Conservation (phyloP, 37 sponge, comb jelly and placozoan species). For the Lycopodina hypogea region DNA sequence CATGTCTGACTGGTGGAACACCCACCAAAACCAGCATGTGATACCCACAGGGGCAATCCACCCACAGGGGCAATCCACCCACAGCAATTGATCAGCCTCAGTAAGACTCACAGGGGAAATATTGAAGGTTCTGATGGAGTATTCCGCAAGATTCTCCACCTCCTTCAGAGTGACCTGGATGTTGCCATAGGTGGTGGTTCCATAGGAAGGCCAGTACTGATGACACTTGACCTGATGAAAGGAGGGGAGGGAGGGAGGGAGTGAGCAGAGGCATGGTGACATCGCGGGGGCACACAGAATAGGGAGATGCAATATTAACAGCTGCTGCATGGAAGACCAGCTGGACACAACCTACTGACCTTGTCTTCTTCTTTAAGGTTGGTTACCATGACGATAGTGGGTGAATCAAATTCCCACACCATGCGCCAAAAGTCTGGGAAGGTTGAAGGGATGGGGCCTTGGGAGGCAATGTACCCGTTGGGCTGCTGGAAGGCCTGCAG, state of each 20-base stretch:
- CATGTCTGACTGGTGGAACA: too few relatives aligned
- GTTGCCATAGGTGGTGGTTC: slow-evolving; percentile 69
- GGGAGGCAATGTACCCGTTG: slow-evolving; percentile 62
- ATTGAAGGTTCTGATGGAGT: slow-evolving; percentile 79
- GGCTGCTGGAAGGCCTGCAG: slow-evolving; percentile 31
- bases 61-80: too few relatives aligned
- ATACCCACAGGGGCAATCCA: too few relatives aligned
- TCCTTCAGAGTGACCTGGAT: slow-evolving; percentile 77
- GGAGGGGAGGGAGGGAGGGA: slow-evolving; percentile 17
- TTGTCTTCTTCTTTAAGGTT: slow-evolving; percentile 71
- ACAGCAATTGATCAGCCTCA: too few relatives aligned
- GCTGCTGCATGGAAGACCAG: too few relatives aligned
- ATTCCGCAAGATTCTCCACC: slow-evolving; percentile 79
- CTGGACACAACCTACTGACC: too few relatives aligned
- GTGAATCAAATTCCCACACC: slow-evolving; percentile 65
- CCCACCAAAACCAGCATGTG: too few relatives aligned
- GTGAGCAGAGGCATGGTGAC: too few relatives aligned
- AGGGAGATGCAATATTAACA: slow-evolving; percentile 1
- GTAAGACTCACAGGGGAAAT: slow-evolving; percentile 40
- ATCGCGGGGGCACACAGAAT: too few relatives aligned
- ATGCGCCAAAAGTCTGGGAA: slow-evolving; percentile 72
- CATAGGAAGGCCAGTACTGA: slow-evolving; percentile 89
- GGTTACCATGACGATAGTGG: slow-evolving; percentile 75
- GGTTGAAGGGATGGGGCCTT: slow-evolving; percentile 58
- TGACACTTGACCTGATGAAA: slow-evolving; percentile 75